Evolutionary conservation across 2,888 invertebrate species (phyloP).

Genomic region (Eulithis testata): DNA sequence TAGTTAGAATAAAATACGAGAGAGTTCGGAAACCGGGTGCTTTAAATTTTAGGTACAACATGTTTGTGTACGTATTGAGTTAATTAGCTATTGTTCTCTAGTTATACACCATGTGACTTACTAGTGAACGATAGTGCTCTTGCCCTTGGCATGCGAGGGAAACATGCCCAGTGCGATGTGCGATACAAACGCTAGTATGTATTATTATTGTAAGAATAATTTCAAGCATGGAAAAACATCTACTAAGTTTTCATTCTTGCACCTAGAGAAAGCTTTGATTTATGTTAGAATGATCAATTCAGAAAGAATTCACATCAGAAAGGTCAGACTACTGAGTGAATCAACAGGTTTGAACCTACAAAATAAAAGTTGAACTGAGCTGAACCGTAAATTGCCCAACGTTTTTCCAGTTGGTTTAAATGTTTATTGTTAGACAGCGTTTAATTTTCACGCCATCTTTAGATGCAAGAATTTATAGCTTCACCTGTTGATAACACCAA

Average conservation of each 20-base stretch:
- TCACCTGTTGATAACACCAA: constrained; percentile 76
- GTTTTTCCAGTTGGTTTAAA: neutral
- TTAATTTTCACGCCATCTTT: constrained; percentile 18
- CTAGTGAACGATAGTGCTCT: constrained; percentile 42
- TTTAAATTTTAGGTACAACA: constrained; percentile 81
- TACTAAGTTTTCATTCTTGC: constrained; percentile 28
- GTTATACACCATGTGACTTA: constrained; percentile 61
- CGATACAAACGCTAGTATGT: constrained; percentile 36
- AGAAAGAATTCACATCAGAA: too few relatives aligned
- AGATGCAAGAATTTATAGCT: constrained; percentile 27
- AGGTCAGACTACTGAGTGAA: neutral
- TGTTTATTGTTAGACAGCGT: too few relatives aligned
- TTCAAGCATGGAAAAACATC: constrained; percentile 28
- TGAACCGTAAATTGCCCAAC: neutral
- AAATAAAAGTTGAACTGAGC: neutral
- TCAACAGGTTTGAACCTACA: neutral
- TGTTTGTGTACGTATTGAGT: constrained; percentile 75
- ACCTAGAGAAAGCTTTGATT: constrained; percentile 11
- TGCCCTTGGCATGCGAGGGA: constrained; percentile 30
- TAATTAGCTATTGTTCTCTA: constrained; percentile 76
- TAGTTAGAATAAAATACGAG: constrained; percentile 80
- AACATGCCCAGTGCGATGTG: constrained; percentile 26
- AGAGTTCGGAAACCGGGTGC: constrained; percentile 84
- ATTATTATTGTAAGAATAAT: constrained; percentile 38
- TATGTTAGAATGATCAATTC: too few relatives aligned